Conservation (phyloP, 2,888 invertebrate species). For the Sthenelais limicola region DNA sequence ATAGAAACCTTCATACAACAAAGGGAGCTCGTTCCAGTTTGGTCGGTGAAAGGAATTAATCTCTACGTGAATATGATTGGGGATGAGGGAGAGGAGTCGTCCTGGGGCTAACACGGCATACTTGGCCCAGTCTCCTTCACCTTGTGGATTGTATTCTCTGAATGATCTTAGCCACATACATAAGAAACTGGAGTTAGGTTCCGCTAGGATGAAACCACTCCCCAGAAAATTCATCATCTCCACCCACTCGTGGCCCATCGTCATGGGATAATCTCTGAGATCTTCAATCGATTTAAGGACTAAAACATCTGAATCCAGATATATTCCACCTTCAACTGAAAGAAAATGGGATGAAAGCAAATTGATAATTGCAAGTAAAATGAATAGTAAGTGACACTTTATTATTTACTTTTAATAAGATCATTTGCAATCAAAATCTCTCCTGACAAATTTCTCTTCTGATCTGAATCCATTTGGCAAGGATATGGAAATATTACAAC, state of each 20-base stretch:
- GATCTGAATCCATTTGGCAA: too few species aligned
- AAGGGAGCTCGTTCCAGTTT: slow-evolving; percentile 1
- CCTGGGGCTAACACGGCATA: slow-evolving; percentile 8
- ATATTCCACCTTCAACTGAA: slow-evolving; percentile 9
- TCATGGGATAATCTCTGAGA: background rate
- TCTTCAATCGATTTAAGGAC: background rate
- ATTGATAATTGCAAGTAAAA: too few species aligned
- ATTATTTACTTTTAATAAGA: too few species aligned
- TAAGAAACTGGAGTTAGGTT: background rate
- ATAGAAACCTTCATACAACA: slow-evolving; percentile 7
- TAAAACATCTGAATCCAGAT: slow-evolving; percentile 20
- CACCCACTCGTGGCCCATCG: background rate
- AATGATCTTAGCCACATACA: slow-evolving; percentile 15
- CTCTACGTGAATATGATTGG: background rate
- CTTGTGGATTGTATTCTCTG: slow-evolving; percentile 4
- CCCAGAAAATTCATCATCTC: background rate
- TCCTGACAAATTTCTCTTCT: too few species aligned
- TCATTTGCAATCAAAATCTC: too few species aligned
- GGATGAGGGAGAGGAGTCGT: background rate
- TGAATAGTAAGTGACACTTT: too few species aligned
- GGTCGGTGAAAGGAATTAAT: background rate
- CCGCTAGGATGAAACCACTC: slow-evolving; percentile 11
- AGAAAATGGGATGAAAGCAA: slow-evolving; percentile 4
- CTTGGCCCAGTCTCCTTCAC: background rate
- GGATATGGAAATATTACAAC: too few species aligned